Percentiles rank a stretch among this genome's conserved stretches.
Evolutionary conservation across 2,797 vertebrate species (phyloP).

Genomic region (Smutsia temminckii): DNA sequence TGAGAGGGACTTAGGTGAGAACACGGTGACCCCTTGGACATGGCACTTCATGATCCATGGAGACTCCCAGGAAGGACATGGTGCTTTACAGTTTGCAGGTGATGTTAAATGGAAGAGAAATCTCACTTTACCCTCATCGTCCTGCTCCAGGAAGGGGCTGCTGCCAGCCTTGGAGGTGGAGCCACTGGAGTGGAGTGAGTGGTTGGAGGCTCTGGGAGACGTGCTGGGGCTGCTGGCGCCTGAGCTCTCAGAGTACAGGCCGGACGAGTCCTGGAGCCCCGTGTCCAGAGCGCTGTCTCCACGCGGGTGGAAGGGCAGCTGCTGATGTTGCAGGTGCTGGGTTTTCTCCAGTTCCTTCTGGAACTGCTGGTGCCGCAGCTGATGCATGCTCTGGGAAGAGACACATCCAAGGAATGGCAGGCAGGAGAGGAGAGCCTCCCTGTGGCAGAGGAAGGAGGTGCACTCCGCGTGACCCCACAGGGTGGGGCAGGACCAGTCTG

Average conservation of each 20-base stretch:
- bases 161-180: conserved; percentile 90
- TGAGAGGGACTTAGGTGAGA: neutral
- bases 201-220: conserved; percentile 94
- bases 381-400: conserved; percentile 90
- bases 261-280: conserved; percentile 89
- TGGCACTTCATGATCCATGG: neutral
- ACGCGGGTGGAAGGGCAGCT: conserved; percentile 88
- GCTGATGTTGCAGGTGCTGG: conserved; percentile 93
- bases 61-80: neutral
- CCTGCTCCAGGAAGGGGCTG: conserved; percentile 90
- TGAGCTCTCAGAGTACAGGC: conserved; percentile 89
- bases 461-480: neutral
- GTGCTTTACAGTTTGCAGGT: neutral
- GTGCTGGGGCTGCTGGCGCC: conserved; percentile 92
- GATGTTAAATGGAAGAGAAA: neutral
- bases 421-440: neutral
- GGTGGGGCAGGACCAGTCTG: fast-evolving
- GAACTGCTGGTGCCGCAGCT: conserved; percentile 95
- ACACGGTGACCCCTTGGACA: neutral
- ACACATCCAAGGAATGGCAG: neutral
- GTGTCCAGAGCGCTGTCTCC: conserved; percentile 84
- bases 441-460: fast-evolving
- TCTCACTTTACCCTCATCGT: conserved; percentile 88
- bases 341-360: conserved; percentile 95
- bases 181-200: conserved; percentile 89